Percentiles rank a stretch among this genome's conserved stretches.
Conservation (phyloP, 1,140 invertebrate species). For the Laupala kohalensis region DNA sequence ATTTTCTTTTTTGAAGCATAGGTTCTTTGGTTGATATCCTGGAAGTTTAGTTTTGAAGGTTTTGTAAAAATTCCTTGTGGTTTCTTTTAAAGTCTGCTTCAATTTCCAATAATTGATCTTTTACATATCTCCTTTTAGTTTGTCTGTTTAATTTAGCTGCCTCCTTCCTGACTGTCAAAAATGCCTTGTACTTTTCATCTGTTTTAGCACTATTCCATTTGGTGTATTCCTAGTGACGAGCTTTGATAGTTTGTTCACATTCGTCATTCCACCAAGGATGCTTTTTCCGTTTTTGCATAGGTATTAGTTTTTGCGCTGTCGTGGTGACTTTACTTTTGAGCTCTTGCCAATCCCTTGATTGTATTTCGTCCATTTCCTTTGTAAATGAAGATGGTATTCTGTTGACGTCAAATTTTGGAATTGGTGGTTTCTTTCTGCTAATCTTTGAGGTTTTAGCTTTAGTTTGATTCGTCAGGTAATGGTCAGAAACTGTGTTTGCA, state of each 20-base stretch:
- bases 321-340: not conserved
- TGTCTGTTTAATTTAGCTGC: not conserved
- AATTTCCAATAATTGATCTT: not conserved
- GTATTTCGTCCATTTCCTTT: not conserved
- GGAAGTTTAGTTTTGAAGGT: not conserved
- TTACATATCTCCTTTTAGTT: not conserved
- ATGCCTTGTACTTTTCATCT: not conserved
- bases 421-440: too few relatives aligned
- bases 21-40: not conserved
- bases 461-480: too few relatives aligned
- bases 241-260: not conserved
- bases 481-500: too few relatives aligned
- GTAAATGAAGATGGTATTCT: not conserved
- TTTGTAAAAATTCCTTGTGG: not conserved
- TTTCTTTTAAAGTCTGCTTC: not conserved
- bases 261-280: not conserved
- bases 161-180: not conserved
- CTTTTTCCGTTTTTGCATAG: not conserved
- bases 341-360: not conserved
- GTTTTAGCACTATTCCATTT: not conserved
- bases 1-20: constrained; percentile 3
- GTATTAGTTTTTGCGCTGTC: not conserved
- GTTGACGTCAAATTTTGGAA: not conserved
- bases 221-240: not conserved
- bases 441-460: too few relatives aligned